These are phyloP conservation scores for Marmota flaviventris DNA, from an alignment of 2,113 vertebrate genomes.

Conservation along the genomic window DNA sequence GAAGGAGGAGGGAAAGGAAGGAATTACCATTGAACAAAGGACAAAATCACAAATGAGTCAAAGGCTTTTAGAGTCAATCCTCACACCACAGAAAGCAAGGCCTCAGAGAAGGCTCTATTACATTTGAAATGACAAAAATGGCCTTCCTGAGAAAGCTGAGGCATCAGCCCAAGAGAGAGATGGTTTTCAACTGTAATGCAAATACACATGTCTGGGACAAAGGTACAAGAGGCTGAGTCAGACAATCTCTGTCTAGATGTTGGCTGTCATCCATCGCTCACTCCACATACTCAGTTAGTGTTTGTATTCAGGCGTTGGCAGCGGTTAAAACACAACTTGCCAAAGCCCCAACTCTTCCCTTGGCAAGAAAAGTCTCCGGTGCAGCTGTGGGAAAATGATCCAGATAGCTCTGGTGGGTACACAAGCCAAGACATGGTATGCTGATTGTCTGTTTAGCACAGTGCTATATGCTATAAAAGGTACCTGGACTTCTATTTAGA, in stretches of 20 bases:
- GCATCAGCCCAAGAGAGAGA: not conserved
- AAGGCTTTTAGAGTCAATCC: not conserved
- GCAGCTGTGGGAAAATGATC: not conserved
- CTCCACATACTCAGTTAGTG: not conserved
- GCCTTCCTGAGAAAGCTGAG: not conserved
- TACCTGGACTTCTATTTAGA: not conserved
- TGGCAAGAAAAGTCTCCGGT: not conserved
- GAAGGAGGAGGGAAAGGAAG: too few relatives aligned
- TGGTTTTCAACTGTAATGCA: not conserved
- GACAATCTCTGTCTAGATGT: not conserved
- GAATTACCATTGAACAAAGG: not conserved
- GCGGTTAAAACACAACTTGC: conserved; percentile 13
- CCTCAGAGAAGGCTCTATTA: not conserved
- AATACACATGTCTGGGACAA: not conserved
- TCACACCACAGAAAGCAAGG: not conserved
- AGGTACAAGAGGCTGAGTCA: not conserved
- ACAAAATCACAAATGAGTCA: not conserved
- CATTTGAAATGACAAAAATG: not conserved
- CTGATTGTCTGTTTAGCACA: not conserved
- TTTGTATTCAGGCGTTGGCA: conserved; percentile 25
- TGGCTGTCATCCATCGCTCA: conserved; percentile 25
- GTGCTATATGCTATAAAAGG: not conserved
- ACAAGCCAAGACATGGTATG: not conserved
- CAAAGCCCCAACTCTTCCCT: conserved; percentile 1
- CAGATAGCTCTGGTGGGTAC: not conserved